phyloP scores from a whole-genome alignment of 2,888 invertebrate species.

The Aspidiotus rigidus region DNA sequence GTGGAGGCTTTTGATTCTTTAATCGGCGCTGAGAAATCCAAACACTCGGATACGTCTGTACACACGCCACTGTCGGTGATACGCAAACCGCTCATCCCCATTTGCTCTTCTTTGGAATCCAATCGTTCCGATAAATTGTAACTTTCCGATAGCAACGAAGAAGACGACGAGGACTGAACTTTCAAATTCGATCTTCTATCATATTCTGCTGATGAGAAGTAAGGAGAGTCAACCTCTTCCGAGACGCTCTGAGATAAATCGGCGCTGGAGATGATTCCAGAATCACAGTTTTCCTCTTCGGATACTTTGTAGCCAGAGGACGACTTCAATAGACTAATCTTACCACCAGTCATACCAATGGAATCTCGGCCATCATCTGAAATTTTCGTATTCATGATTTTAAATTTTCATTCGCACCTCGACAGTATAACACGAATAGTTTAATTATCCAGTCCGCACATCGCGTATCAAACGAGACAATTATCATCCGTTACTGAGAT shows the following conservation, averaged over 20 bases:
- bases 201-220: not conserved
- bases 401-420: not conserved
- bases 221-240: conserved; percentile 16
- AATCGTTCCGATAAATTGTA: too few species aligned
- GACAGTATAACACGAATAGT: not conserved
- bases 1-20: not conserved
- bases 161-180: too few species aligned
- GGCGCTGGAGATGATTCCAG: conserved; percentile 33
- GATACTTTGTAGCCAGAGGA: conserved; percentile 5
- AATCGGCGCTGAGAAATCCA: not conserved
- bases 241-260: conserved; percentile 26
- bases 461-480: too few species aligned
- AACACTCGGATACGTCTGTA: not conserved
- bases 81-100: not conserved
- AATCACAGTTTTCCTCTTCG: conserved; percentile 29
- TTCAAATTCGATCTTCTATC: not conserved
- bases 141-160: too few species aligned
- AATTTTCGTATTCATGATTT: conserved; percentile 20
- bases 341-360: conserved; percentile 1
- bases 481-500: too few species aligned
- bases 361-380: conserved; percentile 16
- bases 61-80: not conserved
- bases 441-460: not conserved
- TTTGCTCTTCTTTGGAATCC: too few species aligned
- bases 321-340: conserved; percentile 17